Conservation (phyloP, 2,888 invertebrate species). For the Cremastobaeus sp. region DNA sequence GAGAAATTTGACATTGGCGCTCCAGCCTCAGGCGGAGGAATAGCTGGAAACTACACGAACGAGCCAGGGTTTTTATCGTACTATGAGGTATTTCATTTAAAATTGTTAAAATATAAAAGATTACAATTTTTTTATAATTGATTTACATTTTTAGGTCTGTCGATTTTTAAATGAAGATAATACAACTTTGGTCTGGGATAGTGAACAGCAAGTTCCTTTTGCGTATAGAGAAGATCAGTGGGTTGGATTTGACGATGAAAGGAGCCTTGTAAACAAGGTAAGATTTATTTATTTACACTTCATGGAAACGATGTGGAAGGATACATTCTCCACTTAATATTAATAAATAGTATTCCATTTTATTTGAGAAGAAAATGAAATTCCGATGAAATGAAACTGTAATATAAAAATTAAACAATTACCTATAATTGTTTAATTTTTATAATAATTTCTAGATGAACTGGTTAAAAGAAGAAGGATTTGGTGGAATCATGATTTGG, state of each 20-base stretch:
- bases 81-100: constrained; percentile 84
- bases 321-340: too few species aligned
- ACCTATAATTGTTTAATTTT: constrained; percentile 53
- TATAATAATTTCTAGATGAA: constrained; percentile 84
- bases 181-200: constrained; percentile 96
- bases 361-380: too few species aligned
- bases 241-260: constrained; percentile 96
- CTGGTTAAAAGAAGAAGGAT: constrained; percentile 95
- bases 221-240: constrained; percentile 94
- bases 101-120: not conserved
- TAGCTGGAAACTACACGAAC: constrained; percentile 91
- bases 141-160: constrained; percentile 82
- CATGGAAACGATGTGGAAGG: too few species aligned
- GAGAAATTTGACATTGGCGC: constrained; percentile 96
- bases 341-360: too few species aligned
- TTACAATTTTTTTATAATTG: constrained; percentile 1
- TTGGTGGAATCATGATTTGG: constrained; percentile 98
- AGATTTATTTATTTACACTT: constrained; percentile 55
- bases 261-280: constrained; percentile 94
- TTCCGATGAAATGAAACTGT: too few species aligned
- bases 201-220: constrained; percentile 96
- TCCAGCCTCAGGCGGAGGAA: constrained; percentile 92
- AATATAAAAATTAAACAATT: not conserved
- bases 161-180: constrained; percentile 93
- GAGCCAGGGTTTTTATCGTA: constrained; percentile 97